Conservation (phyloP, 2,888 invertebrate species). For the Anoncus sp. region DNA sequence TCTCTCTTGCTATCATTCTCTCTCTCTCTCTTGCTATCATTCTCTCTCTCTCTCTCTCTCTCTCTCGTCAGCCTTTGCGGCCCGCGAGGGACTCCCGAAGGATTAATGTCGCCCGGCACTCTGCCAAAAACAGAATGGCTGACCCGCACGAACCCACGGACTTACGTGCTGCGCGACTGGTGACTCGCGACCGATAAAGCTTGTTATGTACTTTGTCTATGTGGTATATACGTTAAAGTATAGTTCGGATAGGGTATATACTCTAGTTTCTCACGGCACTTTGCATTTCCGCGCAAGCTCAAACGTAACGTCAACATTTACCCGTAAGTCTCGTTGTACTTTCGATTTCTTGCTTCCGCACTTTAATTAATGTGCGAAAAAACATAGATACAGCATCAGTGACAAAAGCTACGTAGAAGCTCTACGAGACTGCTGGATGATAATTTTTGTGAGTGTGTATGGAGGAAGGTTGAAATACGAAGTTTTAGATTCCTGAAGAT, state of each 20-base stretch:
- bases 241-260: not conserved
- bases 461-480: too few species aligned
- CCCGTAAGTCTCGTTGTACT: not conserved
- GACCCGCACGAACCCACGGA: conserved; percentile 71
- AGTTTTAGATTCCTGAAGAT: too few species aligned
- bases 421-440: not conserved
- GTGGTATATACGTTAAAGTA: not conserved
- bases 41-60: too few species aligned
- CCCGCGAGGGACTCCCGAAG: conserved; percentile 68
- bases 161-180: conserved; percentile 58
- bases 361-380: not conserved
- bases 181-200: conserved; percentile 62
- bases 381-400: not conserved
- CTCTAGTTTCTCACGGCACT: conserved; percentile 8
- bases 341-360: not conserved
- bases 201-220: conserved; percentile 50
- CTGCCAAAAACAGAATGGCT: conserved; percentile 78
- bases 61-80: conserved; percentile 67
- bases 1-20: conserved; percentile 63
- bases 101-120: conserved; percentile 79
- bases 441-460: too few species aligned
- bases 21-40: too few species aligned
- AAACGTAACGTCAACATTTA: conserved; percentile 1
- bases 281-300: conserved; percentile 19
- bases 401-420: not conserved